Base-by-base conservation (phyloP, 2,888 invertebrate species). In the Synergus gifuensis region DNA sequence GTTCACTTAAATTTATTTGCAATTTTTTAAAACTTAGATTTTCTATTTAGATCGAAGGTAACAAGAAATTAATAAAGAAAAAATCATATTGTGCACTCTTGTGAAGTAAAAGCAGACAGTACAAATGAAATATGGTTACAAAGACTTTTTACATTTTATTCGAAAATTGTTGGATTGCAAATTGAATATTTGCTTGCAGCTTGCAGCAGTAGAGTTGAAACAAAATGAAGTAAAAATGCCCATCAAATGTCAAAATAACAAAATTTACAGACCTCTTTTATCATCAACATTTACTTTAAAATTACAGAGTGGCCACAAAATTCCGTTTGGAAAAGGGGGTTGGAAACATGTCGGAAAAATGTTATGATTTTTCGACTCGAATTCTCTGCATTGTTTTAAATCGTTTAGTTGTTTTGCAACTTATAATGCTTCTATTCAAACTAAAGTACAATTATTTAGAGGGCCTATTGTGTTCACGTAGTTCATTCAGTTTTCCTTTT, bases 401-500 rank as follows among this genome's bases (percentile, higher is more conserved):
- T 36, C 5, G 5, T 36, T 36, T 36, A 36, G 5, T 49, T 49
- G 7, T 8, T 49, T 8, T 16, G 1, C 2, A 2, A 54, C 7
- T 28, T n/a, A 5, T n/a, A 9, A 54, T n/a, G 8, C 8, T n/a
- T 54, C n/a, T 3, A 54, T 3, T 54, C 0, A 54, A 54, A 54
- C n/a, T 8, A 0, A n/a, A 54, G 3, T 54, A n/a, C 8, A 40
- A 36, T 8, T 69, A 28, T 69, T 46, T 14, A 16, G 22, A 16
- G 28, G 16, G 22, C 8, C 46, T 49, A n/a, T 69, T 69, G 14
- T 69, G 28, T 12, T 49, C 28, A 69, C 16, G 8, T 22, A 49
- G 28, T 69, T 46, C 16, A 16, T 69, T 69, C 46, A 69, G 46
- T 16, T 69, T 69, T 69, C 49, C 46, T 69, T 69, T 28, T 49